These are phyloP conservation scores for Cataglyphis livida DNA, from an alignment of 2,888 invertebrate species.

Conservation along the genomic window DNA sequence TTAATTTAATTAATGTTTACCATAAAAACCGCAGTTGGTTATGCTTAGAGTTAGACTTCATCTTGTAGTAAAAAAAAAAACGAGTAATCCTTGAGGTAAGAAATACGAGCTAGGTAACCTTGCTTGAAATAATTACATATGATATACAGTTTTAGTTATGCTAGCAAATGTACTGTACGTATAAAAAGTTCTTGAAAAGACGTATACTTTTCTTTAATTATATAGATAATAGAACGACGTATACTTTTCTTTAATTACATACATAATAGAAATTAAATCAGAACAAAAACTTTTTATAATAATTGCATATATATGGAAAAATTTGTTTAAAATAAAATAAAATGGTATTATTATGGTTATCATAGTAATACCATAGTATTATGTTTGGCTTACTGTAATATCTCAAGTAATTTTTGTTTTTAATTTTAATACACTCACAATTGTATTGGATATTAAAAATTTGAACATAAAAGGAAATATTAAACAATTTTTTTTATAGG, in stretches of 20 bases:
- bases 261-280: not conserved
- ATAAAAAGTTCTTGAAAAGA: not conserved
- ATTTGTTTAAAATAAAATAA: not conserved
- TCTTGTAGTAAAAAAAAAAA: conserved; percentile 5
- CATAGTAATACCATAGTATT: too few relatives aligned
- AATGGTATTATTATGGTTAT: too few relatives aligned
- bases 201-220: too few relatives aligned
- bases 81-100: not conserved
- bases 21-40: conserved; percentile 61
- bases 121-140: not conserved
- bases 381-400: not conserved
- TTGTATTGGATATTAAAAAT: not conserved
- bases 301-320: not conserved
- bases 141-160: not conserved
- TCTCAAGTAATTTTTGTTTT: not conserved
- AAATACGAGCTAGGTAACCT: not conserved
- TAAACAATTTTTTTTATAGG: not conserved
- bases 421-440: not conserved
- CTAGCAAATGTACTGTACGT: not conserved
- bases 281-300: not conserved
- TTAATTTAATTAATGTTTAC: conserved; percentile 73
- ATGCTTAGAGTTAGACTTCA: conserved; percentile 35
- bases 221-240: too few relatives aligned
- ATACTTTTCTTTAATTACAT: too few relatives aligned
- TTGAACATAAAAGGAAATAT: not conserved